Base-by-base conservation (phyloP, 2,888 invertebrate species). In the Cataglyphis cursor region DNA sequence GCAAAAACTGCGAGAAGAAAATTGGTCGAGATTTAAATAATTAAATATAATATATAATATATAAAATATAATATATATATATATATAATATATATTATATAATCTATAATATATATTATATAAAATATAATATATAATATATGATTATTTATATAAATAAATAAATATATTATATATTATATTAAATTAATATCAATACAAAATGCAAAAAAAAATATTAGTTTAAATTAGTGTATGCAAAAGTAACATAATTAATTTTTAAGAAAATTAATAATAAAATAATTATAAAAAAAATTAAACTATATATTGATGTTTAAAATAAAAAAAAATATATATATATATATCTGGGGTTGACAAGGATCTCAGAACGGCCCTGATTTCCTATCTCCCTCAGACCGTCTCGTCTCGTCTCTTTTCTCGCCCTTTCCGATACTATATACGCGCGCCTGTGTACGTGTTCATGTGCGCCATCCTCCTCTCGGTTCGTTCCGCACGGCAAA, bases 401-500 rank as follows among this genome's bases (percentile, higher is more conserved):
- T 66, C 24, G 6, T 54, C 51, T 38, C 41, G 18, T 68, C 51
- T 35, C 72, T 66, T 48, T n/a, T 12, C 24, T 70, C 48, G 9
- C 31, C 65, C n/a, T 83, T 64, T 62, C 18, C 44, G 35, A 61
- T 73, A 74, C 6, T 15, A 18, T 28, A 12, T 38, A 28, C 31
- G 28, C 31, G 24, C 24, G 24, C 24, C 24, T 24, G 10, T 28
- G 21, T 41, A 54, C 15, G 12, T 51, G 15, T 54, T 12, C 0
- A 1, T 38, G 15, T n/a, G 28, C 0, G 12, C n/a, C 6, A n/a
- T 4, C 28, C 61, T 61, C 41, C 28, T 74, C 54, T 38, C 65
- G 68, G 24, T 54, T 48, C 51, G 51, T 28, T 38, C 10, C 38
- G 18, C 44, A 78, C 48, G 66, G 70, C 70, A 87, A 85, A 87